Evolutionary conservation across 2,797 vertebrate species (phyloP).

Genomic region (Hozukius guyotensis): DNA sequence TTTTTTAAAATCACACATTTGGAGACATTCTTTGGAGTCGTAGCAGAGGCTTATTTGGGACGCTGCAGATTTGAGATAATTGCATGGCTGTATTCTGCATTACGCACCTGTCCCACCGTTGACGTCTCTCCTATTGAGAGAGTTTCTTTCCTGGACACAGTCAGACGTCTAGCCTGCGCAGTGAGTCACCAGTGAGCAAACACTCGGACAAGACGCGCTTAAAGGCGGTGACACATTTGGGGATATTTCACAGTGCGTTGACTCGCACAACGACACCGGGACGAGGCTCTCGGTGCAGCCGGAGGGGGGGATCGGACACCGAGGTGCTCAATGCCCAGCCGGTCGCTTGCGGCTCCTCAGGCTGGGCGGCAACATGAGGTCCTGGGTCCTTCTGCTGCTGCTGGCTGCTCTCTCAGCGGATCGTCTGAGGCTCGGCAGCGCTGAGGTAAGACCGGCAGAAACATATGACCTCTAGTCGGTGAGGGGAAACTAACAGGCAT

Average conservation of each 20-base stretch:
- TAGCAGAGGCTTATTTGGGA: background rate
- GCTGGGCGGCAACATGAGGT: slow-evolving; percentile 81
- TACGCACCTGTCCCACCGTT: slow-evolving; percentile 44
- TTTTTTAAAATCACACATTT: background rate
- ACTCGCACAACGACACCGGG: slow-evolving; percentile 3
- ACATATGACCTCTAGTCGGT: slow-evolving; percentile 28
- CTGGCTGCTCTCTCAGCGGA: slow-evolving; percentile 73
- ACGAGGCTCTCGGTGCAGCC: slow-evolving; percentile 57
- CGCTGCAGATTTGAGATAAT: background rate
- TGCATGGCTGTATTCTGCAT: background rate
- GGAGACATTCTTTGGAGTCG: slow-evolving; percentile 2
- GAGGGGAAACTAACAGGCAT: background rate
- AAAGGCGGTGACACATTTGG: slow-evolving; percentile 49
- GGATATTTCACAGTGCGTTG: slow-evolving; percentile 50
- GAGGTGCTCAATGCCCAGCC: slow-evolving; percentile 78
- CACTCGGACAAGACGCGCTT: slow-evolving; percentile 44
- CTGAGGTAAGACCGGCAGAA: slow-evolving; percentile 75
- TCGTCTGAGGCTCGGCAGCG: slow-evolving; percentile 66
- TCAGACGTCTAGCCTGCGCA: slow-evolving; percentile 61
- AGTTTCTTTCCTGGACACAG: slow-evolving; percentile 37
- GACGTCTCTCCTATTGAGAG: slow-evolving; percentile 32
- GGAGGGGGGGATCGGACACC: slow-evolving; percentile 67
- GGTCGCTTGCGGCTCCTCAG: slow-evolving; percentile 76
- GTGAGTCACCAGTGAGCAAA: slow-evolving; percentile 70
- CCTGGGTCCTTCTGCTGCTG: slow-evolving; percentile 77